Evolutionary conservation across 2,113 vertebrate species (phyloP).

Genomic region (Toxotes jaculatrix): DNA sequence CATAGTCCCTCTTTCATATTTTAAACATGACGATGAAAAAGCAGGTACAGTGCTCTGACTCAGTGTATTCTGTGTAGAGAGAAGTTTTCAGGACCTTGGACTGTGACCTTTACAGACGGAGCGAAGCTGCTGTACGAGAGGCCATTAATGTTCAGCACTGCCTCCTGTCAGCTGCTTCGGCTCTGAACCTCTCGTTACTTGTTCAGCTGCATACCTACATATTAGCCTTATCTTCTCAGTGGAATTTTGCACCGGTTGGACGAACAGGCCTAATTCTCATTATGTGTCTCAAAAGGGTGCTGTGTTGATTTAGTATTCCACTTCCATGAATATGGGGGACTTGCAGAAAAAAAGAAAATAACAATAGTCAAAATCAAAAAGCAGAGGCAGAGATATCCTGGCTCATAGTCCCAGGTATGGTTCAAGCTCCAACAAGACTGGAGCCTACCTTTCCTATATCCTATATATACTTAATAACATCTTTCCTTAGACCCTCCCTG

Average conservation of each 20-base stretch:
- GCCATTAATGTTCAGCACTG: background rate
- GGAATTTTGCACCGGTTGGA: background rate
- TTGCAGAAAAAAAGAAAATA: background rate
- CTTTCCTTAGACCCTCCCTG: background rate
- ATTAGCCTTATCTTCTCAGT: background rate
- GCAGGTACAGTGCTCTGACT: background rate
- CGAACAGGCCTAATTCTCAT: background rate
- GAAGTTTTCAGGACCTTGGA: constrained; percentile 1
- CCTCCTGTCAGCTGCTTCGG: background rate
- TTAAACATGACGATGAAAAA: background rate
- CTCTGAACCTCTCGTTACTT: background rate
- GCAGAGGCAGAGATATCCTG: too few species aligned
- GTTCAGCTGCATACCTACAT: background rate
- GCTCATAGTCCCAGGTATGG: too few species aligned
- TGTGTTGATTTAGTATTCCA: too few species aligned
- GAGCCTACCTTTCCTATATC: background rate
- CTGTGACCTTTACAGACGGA: constrained; percentile 4
- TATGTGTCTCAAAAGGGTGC: background rate
- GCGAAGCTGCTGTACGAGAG: background rate
- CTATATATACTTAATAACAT: background rate
- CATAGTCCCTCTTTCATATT: background rate
- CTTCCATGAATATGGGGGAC: too few species aligned
- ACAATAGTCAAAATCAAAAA: background rate
- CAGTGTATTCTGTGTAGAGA: background rate
- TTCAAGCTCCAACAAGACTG: background rate